Percentiles rank a stretch among this genome's conserved stretches.
These are phyloP conservation scores for Diaprepes abbreviatus DNA, from an alignment of 2,888 invertebrate genomes.

Conservation along the genomic window DNA sequence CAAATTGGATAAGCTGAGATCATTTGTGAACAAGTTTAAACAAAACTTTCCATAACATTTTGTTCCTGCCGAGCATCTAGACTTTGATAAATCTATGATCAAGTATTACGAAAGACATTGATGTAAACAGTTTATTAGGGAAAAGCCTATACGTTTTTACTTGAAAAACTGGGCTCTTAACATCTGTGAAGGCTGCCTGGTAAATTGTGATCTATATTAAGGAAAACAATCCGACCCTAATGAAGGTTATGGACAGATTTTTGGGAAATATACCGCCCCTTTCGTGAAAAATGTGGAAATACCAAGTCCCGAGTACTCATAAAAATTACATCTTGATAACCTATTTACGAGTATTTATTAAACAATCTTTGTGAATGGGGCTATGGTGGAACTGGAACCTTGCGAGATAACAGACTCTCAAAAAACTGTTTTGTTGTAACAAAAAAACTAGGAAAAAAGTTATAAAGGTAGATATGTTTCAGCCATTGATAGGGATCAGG, in stretches of 20 bases:
- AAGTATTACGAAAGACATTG: not conserved
- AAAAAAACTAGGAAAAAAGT: no score
- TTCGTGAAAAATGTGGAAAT: constrained; percentile 14
- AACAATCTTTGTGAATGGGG: no score
- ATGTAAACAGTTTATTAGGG: constrained; percentile 11
- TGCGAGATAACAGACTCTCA: no score
- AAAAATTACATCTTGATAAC: not conserved
- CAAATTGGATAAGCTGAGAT: not conserved
- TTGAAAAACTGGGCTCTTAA: constrained; percentile 44
- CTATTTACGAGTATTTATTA: no score
- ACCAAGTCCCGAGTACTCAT: not conserved
- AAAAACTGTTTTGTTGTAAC: no score
- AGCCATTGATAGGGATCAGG: no score
- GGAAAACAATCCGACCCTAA: constrained; percentile 39
- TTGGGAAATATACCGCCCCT: constrained; percentile 21
- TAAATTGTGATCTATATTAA: no score
- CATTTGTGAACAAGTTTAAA: not conserved
- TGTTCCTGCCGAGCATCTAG: not conserved
- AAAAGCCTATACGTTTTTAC: constrained; percentile 27
- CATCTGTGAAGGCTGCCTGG: constrained; percentile 27
- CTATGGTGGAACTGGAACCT: no score
- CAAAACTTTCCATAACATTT: no score
- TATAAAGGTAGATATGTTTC: no score
- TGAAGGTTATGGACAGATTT: constrained; percentile 28
- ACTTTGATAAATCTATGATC: not conserved